phyloP scores from a whole-genome alignment of 2,113 vertebrate genomes.

The Ailuropoda melanoleuca region DNA sequence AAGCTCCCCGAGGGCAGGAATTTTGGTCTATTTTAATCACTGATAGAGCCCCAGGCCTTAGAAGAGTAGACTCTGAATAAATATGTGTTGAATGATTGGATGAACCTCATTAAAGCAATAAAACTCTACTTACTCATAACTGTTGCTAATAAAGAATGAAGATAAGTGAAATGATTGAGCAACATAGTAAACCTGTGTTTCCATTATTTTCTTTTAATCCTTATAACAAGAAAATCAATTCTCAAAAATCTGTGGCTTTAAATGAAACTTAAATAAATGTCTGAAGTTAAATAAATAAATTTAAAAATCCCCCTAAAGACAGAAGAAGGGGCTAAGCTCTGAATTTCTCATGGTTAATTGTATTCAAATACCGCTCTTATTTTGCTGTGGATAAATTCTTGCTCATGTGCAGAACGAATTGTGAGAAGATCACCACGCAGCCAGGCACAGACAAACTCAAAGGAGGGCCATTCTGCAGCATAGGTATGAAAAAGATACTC shows the following conservation, averaged over 20 bases:
- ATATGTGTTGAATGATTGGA: neutral
- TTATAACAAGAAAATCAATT: neutral
- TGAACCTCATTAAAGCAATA: constrained; percentile 15
- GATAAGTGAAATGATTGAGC: neutral
- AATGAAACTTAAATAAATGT: constrained; percentile 9
- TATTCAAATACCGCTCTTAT: constrained; percentile 86
- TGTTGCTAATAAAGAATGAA: constrained; percentile 1
- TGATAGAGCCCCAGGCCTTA: neutral
- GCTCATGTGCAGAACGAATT: constrained; percentile 90
- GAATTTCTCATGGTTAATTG: neutral
- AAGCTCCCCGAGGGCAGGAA: neutral
- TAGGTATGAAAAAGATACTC: constrained; percentile 90
- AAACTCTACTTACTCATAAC: neutral
- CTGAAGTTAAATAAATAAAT: neutral
- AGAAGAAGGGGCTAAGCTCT: neutral
- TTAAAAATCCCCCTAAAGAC: neutral
- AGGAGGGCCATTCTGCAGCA: constrained; percentile 86
- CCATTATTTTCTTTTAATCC: neutral
- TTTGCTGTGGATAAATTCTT: constrained; percentile 90
- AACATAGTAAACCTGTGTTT: neutral
- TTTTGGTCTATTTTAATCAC: constrained; percentile 18
- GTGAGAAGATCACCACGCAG: constrained; percentile 88
- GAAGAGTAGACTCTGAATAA: constrained; percentile 3
- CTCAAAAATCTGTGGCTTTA: constrained; percentile 2
- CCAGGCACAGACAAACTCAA: constrained; percentile 91